These are phyloP conservation scores for Dendronephthya gigantea DNA, from an alignment of 64 coral and sea anemone genomes.

Conservation along the genomic window DNA sequence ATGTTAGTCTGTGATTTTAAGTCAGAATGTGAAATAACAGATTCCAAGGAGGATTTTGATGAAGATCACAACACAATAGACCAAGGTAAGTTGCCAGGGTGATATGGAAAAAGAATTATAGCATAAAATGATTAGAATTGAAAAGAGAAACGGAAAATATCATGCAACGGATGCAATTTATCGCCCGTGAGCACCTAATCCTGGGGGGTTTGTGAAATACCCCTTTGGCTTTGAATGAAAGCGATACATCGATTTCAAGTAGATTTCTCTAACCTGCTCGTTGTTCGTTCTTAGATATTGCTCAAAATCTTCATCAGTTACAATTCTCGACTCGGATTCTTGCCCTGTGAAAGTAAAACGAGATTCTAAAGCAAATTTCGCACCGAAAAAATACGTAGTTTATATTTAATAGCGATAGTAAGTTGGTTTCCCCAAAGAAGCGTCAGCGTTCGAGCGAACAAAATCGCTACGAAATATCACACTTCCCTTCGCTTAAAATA, in stretches of 20 bases:
- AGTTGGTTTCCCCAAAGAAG: neutral
- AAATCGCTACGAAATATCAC: neutral
- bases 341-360: neutral
- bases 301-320: slow-evolving; percentile 9
- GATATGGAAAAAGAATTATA: too few relatives aligned
- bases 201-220: neutral
- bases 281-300: neutral
- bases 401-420: neutral
- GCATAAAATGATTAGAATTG: too few relatives aligned
- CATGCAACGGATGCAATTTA: neutral
- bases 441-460: neutral
- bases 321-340: neutral
- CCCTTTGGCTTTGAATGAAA: neutral
- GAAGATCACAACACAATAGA: too few relatives aligned
- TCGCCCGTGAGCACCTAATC: neutral
- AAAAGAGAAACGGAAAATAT: too few relatives aligned
- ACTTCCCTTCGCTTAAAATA: neutral
- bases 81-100: too few relatives aligned
- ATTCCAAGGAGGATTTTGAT: too few relatives aligned
- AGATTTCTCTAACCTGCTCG: neutral
- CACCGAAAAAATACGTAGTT: neutral
- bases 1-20: neutral
- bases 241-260: neutral
- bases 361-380: neutral
- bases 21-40: too few relatives aligned